Evolutionary conservation across 2,888 invertebrate species (phyloP).

Genomic region (Mesorhabditis spiculigera): DNA sequence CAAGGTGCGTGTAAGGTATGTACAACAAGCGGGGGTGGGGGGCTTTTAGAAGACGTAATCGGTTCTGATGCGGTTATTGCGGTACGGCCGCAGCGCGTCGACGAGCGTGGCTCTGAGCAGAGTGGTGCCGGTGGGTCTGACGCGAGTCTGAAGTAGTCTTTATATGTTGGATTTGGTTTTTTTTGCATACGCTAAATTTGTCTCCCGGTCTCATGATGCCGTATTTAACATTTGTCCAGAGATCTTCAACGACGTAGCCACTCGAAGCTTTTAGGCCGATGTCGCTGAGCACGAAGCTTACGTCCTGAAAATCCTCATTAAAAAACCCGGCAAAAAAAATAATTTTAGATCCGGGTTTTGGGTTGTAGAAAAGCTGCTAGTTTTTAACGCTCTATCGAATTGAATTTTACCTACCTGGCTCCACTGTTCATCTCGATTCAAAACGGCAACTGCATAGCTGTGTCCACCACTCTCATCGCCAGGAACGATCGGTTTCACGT

Average conservation of each 20-base stretch:
- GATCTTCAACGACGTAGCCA: conserved; percentile 41
- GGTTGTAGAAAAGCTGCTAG: neutral
- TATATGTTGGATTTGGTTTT: neutral
- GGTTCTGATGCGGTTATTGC: too few relatives aligned
- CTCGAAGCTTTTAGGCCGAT: conserved; percentile 36
- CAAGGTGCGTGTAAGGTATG: too few relatives aligned
- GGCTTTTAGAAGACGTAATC: too few relatives aligned
- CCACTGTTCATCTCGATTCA: conserved; percentile 35
- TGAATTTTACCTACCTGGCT: conserved; percentile 14
- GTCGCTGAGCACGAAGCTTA: conserved; percentile 30
- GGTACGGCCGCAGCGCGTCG: neutral
- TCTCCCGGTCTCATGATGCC: conserved; percentile 21
- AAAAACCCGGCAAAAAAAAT: neutral
- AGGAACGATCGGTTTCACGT: conserved; percentile 49
- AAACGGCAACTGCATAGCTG: conserved; percentile 44
- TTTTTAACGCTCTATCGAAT: conserved; percentile 2
- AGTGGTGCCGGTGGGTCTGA: conserved; percentile 22
- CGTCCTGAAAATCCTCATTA: conserved; percentile 20
- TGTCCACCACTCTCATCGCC: conserved; percentile 21
- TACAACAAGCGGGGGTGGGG: too few relatives aligned
- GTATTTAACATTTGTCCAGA: conserved; percentile 31
- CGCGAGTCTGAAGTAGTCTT: conserved; percentile 11
- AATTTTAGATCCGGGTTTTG: neutral
- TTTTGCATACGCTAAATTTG: conserved; percentile 11
- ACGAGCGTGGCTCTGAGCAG: conserved; percentile 25